Evolutionary conservation across 2,888 invertebrate species (phyloP), one percentile per base, ranked within the genome.

Genomic region (Cyclophora albipunctata): DNA sequence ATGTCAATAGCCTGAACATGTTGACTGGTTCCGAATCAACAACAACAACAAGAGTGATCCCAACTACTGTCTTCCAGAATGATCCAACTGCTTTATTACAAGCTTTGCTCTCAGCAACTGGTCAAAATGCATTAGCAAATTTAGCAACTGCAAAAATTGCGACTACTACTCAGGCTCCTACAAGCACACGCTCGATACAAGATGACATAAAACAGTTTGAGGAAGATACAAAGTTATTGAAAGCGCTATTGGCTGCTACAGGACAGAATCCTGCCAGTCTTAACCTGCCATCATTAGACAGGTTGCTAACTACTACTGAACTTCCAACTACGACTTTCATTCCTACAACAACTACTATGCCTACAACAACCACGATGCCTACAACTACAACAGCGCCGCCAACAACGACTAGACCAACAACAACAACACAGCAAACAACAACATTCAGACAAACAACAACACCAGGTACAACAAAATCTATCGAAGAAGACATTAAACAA

Each of bases 131-230:
- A 4, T 49, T 71, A 40, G 59, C 70, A 7, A 55, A 66, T 45
- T 66, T 55, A 34, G 64, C 61, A 5, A 75, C 63, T 40, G 51
- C 59, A n/a, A 63, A 60, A 60, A 47, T 62, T 2, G 63, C 66
- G 45, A 64, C 58, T 47, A 62, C 59, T 46, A 57, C 62, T 35
- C 73, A 74, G 62, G 37, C 37, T 5, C 71, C 76, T 7, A 77
- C 80, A 20, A 84, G 85, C 45, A 54, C 68, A 6, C 76, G 84
- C 7, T 83, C 85, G 37, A 73, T 89, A 49, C 80, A 88, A 66
- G 86, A 87, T 34, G 89, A 89, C 51, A 75, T 89, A 7, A 77
- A 74, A 49, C 85, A 87, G 54, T 84, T 84, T 60, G 83, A 89
- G 64, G 83, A 88, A 68, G 89, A 90, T 52, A 81, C 87, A 4